Percentiles rank a stretch among this genome's conserved stretches.
These are phyloP conservation scores for Meganola albula DNA, from an alignment of 2,888 invertebrate genomes.

Conservation along the genomic window DNA sequence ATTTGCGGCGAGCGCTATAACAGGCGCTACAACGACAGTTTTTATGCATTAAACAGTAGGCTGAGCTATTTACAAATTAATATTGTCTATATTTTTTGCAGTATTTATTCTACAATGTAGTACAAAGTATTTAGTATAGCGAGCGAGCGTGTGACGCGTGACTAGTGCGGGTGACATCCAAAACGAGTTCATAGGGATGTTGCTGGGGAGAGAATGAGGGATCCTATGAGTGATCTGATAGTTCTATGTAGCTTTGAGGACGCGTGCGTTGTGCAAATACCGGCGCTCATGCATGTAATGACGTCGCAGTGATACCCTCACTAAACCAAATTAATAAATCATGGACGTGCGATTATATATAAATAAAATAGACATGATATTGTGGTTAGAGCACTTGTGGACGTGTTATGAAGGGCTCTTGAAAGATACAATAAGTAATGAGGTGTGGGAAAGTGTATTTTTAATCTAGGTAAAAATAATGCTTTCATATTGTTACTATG, in stretches of 20 bases:
- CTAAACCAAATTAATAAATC: constrained; percentile 30
- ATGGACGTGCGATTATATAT: constrained; percentile 18
- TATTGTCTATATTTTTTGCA: background rate
- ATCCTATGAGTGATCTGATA: constrained; percentile 11
- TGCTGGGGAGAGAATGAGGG: constrained; percentile 7
- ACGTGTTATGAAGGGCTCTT: too few species aligned
- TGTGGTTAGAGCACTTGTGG: too few species aligned
- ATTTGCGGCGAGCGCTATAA: constrained; percentile 10
- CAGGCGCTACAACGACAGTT: constrained; percentile 12
- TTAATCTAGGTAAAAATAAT: too few species aligned
- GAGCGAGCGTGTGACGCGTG: constrained; percentile 2
- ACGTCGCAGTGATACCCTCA: constrained; percentile 52
- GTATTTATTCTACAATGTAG: background rate
- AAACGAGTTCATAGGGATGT: constrained; percentile 8
- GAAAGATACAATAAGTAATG: too few species aligned
- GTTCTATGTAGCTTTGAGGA: constrained; percentile 22
- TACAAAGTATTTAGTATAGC: background rate
- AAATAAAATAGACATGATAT: too few species aligned
- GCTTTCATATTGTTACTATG: too few species aligned
- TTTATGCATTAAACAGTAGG: background rate
- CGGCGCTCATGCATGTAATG: constrained; percentile 48
- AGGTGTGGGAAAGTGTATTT: too few species aligned
- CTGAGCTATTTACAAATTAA: constrained; percentile 1
- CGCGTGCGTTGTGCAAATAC: constrained; percentile 46
- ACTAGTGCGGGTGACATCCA: constrained; percentile 9